These are phyloP conservation scores for Trachelus tabidus DNA, from an alignment of 2,888 invertebrate genomes.

Conservation along the genomic window DNA sequence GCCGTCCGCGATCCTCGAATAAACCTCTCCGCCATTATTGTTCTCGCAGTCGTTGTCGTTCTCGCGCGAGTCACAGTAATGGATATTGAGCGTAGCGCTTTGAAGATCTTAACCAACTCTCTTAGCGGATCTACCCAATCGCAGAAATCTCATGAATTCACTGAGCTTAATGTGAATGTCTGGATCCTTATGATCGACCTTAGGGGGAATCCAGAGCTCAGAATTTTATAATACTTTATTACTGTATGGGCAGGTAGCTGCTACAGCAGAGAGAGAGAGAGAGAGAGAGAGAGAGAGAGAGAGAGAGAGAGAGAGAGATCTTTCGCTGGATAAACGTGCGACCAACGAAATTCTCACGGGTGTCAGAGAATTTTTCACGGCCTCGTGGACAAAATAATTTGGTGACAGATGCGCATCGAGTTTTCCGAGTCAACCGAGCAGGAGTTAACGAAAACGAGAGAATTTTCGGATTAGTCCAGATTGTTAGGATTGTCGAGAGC, in stretches of 20 bases:
- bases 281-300: background rate
- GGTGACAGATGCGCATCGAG: slow-evolving; percentile 64
- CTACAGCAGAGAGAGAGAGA: background rate
- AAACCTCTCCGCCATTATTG: slow-evolving; percentile 1
- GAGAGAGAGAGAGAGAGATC: background rate
- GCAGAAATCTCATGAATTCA: background rate
- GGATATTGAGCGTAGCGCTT: slow-evolving; percentile 1
- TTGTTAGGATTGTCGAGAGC: slow-evolving; percentile 3
- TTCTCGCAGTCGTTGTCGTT: background rate
- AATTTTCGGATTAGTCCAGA: background rate
- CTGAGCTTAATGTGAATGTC: background rate
- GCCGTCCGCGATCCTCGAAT: background rate
- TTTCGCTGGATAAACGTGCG: slow-evolving; percentile 41
- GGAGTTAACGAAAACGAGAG: slow-evolving; percentile 52
- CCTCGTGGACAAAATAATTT: slow-evolving; percentile 65
- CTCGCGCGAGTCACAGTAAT: background rate
- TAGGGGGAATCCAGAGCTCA: background rate
- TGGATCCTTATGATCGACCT: background rate
- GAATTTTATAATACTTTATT: background rate
- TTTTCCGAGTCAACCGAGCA: slow-evolving; percentile 63
- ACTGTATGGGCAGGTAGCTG: background rate
- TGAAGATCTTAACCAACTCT: background rate
- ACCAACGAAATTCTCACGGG: slow-evolving; percentile 60
- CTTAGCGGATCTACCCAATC: background rate
- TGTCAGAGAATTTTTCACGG: slow-evolving; percentile 62